Conservation (phyloP, 2,797 vertebrate genomes). For the Discoglossus pictus region DNA sequence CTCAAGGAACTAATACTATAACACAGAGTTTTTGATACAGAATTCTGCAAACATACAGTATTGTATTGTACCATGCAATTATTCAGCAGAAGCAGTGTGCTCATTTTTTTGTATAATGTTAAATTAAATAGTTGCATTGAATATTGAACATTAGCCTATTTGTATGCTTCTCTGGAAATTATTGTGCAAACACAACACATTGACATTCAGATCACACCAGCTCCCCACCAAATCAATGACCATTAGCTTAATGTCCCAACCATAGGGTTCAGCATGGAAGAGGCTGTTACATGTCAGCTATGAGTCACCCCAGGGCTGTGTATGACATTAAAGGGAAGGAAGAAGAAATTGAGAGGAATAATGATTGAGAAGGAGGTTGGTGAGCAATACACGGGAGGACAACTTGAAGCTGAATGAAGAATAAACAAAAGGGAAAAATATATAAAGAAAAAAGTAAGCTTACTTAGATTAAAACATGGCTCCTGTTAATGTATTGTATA, state of each 20-base stretch:
- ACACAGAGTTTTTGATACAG: background rate
- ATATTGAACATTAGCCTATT: background rate
- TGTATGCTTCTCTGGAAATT: constrained; percentile 10
- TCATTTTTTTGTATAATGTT: background rate
- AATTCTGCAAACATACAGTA: background rate
- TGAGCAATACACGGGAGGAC: background rate
- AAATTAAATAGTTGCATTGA: constrained; percentile 3
- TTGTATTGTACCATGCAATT: background rate
- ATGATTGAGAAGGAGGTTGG: constrained; percentile 6
- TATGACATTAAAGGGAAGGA: constrained; percentile 40
- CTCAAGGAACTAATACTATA: too few species aligned
- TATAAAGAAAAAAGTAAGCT: background rate
- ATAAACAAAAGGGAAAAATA: background rate
- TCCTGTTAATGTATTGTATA: background rate
- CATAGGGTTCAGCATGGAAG: constrained; percentile 38
- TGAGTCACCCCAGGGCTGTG: constrained; percentile 35
- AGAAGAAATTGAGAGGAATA: constrained; percentile 21
- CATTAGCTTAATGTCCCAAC: constrained; percentile 46
- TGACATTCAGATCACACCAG: constrained; percentile 30
- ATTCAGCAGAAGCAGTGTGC: background rate
- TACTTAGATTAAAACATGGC: too few species aligned
- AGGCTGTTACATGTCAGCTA: constrained; percentile 31
- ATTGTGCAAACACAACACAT: constrained; percentile 26
- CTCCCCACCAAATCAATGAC: constrained; percentile 33
- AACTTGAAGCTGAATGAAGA: background rate